Base-by-base conservation (phyloP, 2,113 vertebrate genomes). In the Ramphastos sulfuratus region DNA sequence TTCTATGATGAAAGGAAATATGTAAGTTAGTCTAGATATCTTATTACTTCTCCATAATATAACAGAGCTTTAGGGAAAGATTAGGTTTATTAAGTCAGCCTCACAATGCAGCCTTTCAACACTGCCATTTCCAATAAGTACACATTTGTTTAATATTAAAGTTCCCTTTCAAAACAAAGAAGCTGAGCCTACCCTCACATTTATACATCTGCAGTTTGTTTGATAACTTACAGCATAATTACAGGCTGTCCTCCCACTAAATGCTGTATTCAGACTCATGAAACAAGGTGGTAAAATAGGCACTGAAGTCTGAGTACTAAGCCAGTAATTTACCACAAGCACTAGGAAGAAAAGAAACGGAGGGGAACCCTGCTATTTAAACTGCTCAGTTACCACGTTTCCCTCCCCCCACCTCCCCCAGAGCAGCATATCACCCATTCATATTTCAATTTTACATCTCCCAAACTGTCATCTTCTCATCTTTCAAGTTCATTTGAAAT, bases 181-280 rank as follows among this genome's bases (percentile, higher is more conserved):
- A 76, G 87, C 67, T 87, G 82, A 85, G 84, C 79, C 89, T 94
- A 83, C 81, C 90, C 91, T 91, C 76, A 23, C 66, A 97, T 85
- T 92, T 96, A 94, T 95, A 87, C 89, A 97, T 96, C 91, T 96
- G 92, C 94, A 95, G 85, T 95, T 96, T 97, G 96, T 96, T 98
- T 97, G 96, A 97, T 97, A 97, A 96, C 94, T 96, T 97, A 96
- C 88, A 86, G 56, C 89, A 95, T 98, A 98, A 97, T 98, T 97
- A 97, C 71, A 97, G 96, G 93, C 95, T 97, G 91, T 95, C 96
- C 93, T 96, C 90, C 94, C 89, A 94, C 95, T 97, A 96, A 97
- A 94, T 84, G 73, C 82, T 96, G 58, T 94, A 95, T 93, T 93
- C 94, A 96, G 95, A 97, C 80, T 97, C 95, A 94, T 89, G 89